phyloP scores from a whole-genome alignment of 2,888 invertebrate species.

The Pachycephus smyrnensis region DNA sequence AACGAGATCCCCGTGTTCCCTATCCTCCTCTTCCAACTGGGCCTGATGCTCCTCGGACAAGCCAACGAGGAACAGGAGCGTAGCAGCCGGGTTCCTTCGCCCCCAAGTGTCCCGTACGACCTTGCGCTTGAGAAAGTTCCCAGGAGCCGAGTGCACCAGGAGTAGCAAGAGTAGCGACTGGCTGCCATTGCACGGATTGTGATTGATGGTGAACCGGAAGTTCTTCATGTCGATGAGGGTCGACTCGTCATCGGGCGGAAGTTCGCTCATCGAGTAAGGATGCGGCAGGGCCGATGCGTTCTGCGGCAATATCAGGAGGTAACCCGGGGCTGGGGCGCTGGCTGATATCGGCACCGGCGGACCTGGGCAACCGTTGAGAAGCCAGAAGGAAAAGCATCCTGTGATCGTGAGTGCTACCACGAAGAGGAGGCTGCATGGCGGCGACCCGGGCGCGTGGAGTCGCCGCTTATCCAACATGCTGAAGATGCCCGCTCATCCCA shows the following conservation, averaged over 20 bases:
- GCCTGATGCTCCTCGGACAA: slow-evolving; percentile 53
- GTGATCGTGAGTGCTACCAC: slow-evolving; percentile 49
- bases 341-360: slow-evolving; percentile 32
- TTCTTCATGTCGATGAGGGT: slow-evolving; percentile 68
- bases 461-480: slow-evolving; percentile 61
- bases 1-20: slow-evolving; percentile 66
- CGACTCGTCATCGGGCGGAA: slow-evolving; percentile 56
- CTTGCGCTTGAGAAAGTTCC: slow-evolving; percentile 64
- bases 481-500: slow-evolving; percentile 27
- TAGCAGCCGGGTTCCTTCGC: slow-evolving; percentile 45
- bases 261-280: slow-evolving; percentile 48
- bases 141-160: slow-evolving; percentile 69
- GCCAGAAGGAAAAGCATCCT: slow-evolving; percentile 56
- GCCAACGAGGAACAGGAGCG: slow-evolving; percentile 67
- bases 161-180: slow-evolving; percentile 63
- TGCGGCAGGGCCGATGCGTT: slow-evolving; percentile 42
- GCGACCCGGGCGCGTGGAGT: slow-evolving; percentile 54
- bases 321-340: slow-evolving; percentile 40
- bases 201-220: slow-evolving; percentile 74
- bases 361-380: slow-evolving; percentile 47
- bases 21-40: slow-evolving; percentile 61
- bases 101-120: slow-evolving; percentile 69
- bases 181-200: slow-evolving; percentile 70
- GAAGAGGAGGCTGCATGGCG: slow-evolving; percentile 53
- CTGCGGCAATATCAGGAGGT: slow-evolving; percentile 45